These are phyloP conservation scores for Channa argus DNA, from an alignment of 2,113 vertebrate genomes.

Conservation along the genomic window DNA sequence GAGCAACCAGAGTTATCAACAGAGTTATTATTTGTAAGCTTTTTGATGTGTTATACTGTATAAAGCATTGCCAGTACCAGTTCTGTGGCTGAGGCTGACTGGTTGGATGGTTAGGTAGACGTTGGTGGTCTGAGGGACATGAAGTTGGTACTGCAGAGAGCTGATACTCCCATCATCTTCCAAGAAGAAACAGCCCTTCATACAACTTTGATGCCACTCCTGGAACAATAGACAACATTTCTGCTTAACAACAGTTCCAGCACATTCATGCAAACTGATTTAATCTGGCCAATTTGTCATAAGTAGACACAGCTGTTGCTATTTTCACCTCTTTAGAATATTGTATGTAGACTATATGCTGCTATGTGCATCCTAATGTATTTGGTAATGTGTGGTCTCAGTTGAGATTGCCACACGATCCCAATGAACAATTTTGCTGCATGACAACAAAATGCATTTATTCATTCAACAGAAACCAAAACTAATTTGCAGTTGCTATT, in stretches of 20 bases:
- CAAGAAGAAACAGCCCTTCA: constrained; percentile 92
- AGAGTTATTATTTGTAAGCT: background rate
- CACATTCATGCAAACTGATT: background rate
- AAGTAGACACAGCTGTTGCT: background rate
- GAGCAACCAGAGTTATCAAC: background rate
- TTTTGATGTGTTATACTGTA: background rate
- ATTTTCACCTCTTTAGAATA: background rate
- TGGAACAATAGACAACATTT: constrained; percentile 66
- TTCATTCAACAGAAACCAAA: constrained; percentile 67
- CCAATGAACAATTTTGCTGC: constrained; percentile 33
- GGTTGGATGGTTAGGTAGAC: constrained; percentile 90
- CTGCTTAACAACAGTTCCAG: background rate
- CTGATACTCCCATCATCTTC: constrained; percentile 88
- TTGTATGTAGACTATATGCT: background rate
- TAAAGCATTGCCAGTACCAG: constrained; percentile 44
- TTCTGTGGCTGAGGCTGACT: constrained; percentile 77
- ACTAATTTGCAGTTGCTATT: constrained; percentile 58
- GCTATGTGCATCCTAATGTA: background rate
- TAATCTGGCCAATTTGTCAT: background rate
- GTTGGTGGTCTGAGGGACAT: constrained; percentile 83
- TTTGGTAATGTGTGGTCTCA: constrained; percentile 24
- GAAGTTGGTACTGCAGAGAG: constrained; percentile 89
- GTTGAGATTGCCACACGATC: constrained; percentile 16
- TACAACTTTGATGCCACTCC: constrained; percentile 86
- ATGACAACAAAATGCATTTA: constrained; percentile 61